Conservation (phyloP, 2,797 vertebrate genomes). For the Aphelocoma californica region DNA sequence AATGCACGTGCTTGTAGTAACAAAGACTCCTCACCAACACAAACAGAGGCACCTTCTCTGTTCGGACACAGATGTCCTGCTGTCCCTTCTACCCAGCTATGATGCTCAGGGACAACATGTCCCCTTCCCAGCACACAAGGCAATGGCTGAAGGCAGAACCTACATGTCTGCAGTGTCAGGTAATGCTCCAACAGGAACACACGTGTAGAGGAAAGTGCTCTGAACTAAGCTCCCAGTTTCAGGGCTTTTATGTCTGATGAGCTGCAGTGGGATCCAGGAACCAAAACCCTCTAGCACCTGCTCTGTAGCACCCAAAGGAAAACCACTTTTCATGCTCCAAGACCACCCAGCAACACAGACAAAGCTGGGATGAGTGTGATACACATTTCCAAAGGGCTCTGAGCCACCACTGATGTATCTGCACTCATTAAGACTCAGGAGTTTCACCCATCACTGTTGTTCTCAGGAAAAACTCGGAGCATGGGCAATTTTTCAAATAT, state of each 20-base stretch:
- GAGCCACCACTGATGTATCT: neutral
- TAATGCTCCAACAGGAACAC: neutral
- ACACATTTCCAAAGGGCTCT: neutral
- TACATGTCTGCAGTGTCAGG: rapidly evolving
- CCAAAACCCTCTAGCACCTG: neutral
- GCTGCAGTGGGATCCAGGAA: neutral
- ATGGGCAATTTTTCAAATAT: neutral
- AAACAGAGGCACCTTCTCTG: neutral
- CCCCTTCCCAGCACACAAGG: neutral
- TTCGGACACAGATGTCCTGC: neutral
- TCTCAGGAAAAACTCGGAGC: neutral
- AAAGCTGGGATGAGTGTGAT: neutral
- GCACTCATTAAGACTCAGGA: neutral
- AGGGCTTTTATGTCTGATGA: rapidly evolving
- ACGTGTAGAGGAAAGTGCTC: neutral
- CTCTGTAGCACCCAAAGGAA: neutral
- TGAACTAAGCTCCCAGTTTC: neutral
- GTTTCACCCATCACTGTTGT: neutral
- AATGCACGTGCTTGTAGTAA: rapidly evolving
- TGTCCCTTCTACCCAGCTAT: neutral
- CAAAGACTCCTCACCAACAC: neutral
- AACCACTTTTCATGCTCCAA: rapidly evolving
- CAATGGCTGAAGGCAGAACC: neutral
- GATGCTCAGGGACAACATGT: neutral
- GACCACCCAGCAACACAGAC: neutral